Evolutionary conservation across 2,888 invertebrate species (phyloP).

Genomic region (Acanthosepion pharaonis): DNA sequence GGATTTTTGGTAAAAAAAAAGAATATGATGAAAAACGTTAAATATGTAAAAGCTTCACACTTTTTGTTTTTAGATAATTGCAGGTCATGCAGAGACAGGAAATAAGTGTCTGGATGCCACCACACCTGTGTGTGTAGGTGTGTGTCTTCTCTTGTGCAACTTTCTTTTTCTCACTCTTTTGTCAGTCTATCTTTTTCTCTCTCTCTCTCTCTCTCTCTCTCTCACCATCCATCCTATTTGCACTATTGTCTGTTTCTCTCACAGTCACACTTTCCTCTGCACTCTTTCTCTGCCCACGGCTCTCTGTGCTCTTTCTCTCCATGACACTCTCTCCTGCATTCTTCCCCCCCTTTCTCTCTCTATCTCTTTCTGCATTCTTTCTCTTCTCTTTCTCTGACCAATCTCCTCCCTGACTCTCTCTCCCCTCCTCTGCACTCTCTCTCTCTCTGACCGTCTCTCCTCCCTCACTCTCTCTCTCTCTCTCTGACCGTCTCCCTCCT

Average conservation of each 20-base stretch:
- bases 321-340: background rate
- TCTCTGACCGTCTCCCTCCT: no score
- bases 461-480: no score
- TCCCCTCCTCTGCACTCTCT: no score
- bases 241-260: no score
- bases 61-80: background rate
- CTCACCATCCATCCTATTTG: no score
- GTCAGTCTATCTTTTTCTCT: background rate
- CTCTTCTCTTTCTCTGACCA: background rate
- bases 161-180: background rate
- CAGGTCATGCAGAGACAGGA: background rate
- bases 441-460: no score
- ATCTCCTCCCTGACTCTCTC: no score
- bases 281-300: no score
- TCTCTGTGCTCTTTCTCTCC: background rate
- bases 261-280: no score
- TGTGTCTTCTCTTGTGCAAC: background rate
- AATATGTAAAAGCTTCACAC: conserved; percentile 4
- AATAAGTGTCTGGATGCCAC: background rate
- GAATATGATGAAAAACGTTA: background rate
- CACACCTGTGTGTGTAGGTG: background rate
- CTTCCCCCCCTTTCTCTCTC: no score
- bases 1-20: background rate
- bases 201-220: background rate
- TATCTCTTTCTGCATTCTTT: background rate